Percentiles rank a stretch among this genome's conserved stretches.
These are phyloP conservation scores for Epinotia brunnichana DNA, from an alignment of 2,888 invertebrate species.

Conservation along the genomic window DNA sequence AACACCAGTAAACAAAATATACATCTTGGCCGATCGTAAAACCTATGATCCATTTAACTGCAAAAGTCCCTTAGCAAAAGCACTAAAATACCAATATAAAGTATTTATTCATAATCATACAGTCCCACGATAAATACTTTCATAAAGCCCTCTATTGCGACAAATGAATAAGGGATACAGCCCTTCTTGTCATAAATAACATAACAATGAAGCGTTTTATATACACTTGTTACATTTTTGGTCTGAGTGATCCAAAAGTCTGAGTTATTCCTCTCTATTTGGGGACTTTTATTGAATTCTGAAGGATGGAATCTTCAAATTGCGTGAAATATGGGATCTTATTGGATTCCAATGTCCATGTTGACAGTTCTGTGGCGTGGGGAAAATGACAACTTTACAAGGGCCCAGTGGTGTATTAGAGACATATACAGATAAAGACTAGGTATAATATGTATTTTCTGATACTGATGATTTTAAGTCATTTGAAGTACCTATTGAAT, in stretches of 20 bases:
- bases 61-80: background rate
- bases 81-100: slow-evolving; percentile 15
- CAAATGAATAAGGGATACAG: slow-evolving; percentile 29
- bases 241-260: slow-evolving; percentile 52
- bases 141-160: slow-evolving; percentile 22
- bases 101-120: slow-evolving; percentile 30
- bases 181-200: slow-evolving; percentile 60
- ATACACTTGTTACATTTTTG: slow-evolving; percentile 5
- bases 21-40: background rate
- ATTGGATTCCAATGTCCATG: slow-evolving; percentile 37
- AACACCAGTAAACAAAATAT: background rate
- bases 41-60: background rate
- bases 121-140: slow-evolving; percentile 23
- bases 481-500: no score
- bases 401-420: background rate
- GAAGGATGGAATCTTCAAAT: slow-evolving; percentile 25
- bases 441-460: no score
- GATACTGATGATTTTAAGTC: no score
- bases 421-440: no score
- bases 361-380: slow-evolving; percentile 37
- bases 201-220: background rate
- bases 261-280: slow-evolving; percentile 60
- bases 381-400: background rate
- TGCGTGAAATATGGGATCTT: slow-evolving; percentile 39
- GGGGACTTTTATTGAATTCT: slow-evolving; percentile 59